Conservation (phyloP, 2,888 invertebrate genomes). For the Deilephila elpenor region DNA sequence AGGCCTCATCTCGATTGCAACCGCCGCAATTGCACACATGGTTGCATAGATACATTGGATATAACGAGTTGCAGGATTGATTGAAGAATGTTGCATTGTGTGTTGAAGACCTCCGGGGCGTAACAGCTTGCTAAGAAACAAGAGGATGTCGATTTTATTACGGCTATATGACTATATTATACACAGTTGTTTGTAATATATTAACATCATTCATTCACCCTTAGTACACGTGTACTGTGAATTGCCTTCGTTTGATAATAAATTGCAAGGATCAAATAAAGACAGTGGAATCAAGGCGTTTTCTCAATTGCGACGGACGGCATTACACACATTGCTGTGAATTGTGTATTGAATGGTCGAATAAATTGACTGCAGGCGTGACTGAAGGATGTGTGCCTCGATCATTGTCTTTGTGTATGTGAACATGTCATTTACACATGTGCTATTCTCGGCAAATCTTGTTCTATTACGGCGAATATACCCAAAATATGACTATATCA, state of each 20-base stretch:
- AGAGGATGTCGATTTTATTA: too few relatives aligned
- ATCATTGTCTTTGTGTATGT: not conserved
- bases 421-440: not conserved
- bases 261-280: not conserved
- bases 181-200: not conserved
- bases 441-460: not conserved
- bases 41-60: not conserved
- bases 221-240: not conserved
- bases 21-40: not conserved
- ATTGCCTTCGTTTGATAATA: not conserved
- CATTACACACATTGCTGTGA: slow-evolving; percentile 4
- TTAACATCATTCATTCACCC: not conserved
- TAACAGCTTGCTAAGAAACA: too few relatives aligned
- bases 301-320: not conserved
- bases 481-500: too few relatives aligned
- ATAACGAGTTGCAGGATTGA: not conserved
- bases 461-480: too few relatives aligned
- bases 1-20: slow-evolving; percentile 8
- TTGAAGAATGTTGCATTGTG: not conserved
- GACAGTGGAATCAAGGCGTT: slow-evolving; percentile 13
- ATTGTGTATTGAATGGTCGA: not conserved
- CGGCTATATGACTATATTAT: not conserved
- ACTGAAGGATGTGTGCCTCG: not conserved
- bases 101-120: not conserved
- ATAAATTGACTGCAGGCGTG: slow-evolving; percentile 1